Percentiles rank a stretch among this genome's conserved stretches.
These are phyloP conservation scores for Diadema setosum DNA, from an alignment of 35 echinoderm and acorn worm species.

Conservation along the genomic window DNA sequence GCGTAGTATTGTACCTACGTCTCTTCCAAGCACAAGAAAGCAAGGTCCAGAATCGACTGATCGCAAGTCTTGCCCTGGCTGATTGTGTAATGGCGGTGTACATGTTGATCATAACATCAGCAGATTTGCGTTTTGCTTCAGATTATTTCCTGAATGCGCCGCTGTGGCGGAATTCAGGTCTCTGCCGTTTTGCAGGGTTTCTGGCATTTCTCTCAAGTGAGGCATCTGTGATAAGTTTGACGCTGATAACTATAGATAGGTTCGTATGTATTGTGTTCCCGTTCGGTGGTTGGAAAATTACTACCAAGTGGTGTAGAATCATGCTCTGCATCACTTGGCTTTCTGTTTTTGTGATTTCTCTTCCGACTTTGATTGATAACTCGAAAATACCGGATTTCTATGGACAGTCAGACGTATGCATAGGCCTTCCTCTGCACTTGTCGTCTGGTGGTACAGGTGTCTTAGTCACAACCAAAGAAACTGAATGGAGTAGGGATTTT, in stretches of 20 bases:
- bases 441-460: not conserved
- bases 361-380: not conserved
- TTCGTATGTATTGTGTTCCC: constrained; percentile 63
- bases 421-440: constrained; percentile 30
- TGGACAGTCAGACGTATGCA: constrained; percentile 47
- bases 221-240: constrained; percentile 25
- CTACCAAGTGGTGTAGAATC: not conserved
- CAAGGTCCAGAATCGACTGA: constrained; percentile 1
- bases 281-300: not conserved
- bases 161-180: not conserved
- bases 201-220: constrained; percentile 45
- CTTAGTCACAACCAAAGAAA: not conserved
- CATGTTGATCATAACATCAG: constrained; percentile 7
- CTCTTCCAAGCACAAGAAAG: not conserved
- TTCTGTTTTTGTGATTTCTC: not conserved
- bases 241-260: constrained; percentile 48
- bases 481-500: not conserved
- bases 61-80: constrained; percentile 23
- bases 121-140: not conserved
- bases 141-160: not conserved
- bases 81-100: constrained; percentile 16
- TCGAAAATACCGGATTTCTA: constrained; percentile 16
- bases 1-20: constrained; percentile 13
- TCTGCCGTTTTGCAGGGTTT: constrained; percentile 7
- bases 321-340: not conserved